Evolutionary conservation across 2,113 vertebrate species (phyloP), one percentile per base, ranked within the genome.

Genomic region (Carollia perspicillata): DNA sequence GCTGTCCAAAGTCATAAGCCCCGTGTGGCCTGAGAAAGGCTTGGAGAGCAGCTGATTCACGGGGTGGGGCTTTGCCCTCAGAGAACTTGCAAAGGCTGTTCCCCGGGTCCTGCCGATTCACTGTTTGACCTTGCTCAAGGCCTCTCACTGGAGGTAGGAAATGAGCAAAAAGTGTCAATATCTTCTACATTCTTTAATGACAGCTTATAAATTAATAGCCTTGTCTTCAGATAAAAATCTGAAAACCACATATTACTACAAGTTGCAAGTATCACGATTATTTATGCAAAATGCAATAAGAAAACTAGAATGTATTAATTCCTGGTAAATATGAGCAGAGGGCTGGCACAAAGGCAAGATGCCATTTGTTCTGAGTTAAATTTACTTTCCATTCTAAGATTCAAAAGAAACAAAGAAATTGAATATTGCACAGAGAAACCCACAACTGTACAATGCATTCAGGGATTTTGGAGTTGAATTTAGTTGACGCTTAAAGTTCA

Each of bases 401-500:
- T 86, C 51, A 80, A 81, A 83, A 71, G 83, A 91, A 72, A 91
- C 49, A 69, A 95, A 81, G 44, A 94, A 87, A 65, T 63, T 91
- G 60, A 95, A 63, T 89, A 93, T 84, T 71, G 40, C 35, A 69
- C 16, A 88, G 33, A 81, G 84, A 68, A 71, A 44, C 6, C 42
- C 23, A 79, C 35, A 92, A 90, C 60, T 63, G 44, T 89, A 81
- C 30, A 66, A 60, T 26, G 51, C 51, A 92, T 90, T 78, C 71
- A 71, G 71, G 22, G 49, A 80, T 77, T 88, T 51, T 58, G 66
- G 79, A 74, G 78, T 84, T 81, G 81, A 92, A 95, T 89, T 94
- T 81, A 80, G 74, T 87, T 81, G 77, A 72, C n/a, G 93, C 95
- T 97, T 74, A 92, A 86, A 96, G 30, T 83, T 96, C 37, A 69